phyloP scores from a whole-genome alignment of 2,797 vertebrate species.

The Echiichthys vipera region DNA sequence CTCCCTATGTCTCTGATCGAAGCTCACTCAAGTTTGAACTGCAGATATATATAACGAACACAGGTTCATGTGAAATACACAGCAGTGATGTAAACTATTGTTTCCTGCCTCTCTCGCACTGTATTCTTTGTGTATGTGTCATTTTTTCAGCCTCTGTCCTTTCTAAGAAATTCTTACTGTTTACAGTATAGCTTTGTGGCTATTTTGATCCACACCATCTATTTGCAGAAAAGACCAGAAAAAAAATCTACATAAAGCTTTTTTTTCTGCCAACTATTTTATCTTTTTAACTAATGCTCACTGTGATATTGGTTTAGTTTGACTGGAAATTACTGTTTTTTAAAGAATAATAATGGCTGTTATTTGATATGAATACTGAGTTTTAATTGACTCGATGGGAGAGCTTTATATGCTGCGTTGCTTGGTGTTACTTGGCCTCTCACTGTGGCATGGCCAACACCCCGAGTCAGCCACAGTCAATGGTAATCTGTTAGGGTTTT shows the following conservation, averaged over 20 bases:
- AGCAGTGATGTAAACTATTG: background rate
- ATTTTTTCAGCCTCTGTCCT: background rate
- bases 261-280: background rate
- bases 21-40: conserved; percentile 22
- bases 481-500: conserved; percentile 66
- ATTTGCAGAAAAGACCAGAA: background rate
- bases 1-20: conserved; percentile 4
- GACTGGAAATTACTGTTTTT: background rate
- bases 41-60: conserved; percentile 12
- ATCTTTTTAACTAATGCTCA: background rate
- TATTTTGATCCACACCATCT: background rate
- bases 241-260: background rate
- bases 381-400: background rate
- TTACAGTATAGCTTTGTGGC: too few species aligned
- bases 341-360: background rate
- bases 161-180: background rate
- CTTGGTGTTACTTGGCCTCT: conserved; percentile 21
- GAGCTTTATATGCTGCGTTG: background rate
- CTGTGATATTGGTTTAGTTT: background rate
- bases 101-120: conserved; percentile 18
- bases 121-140: background rate
- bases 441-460: conserved; percentile 26
- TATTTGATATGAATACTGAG: background rate
- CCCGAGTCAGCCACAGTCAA: conserved; percentile 38
- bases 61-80: background rate